A percentile compares a stretch with the other conserved stretches of the same genome.
phyloP scores from a whole-genome alignment of 2,888 invertebrate species.

The Spicauda simplicius region DNA sequence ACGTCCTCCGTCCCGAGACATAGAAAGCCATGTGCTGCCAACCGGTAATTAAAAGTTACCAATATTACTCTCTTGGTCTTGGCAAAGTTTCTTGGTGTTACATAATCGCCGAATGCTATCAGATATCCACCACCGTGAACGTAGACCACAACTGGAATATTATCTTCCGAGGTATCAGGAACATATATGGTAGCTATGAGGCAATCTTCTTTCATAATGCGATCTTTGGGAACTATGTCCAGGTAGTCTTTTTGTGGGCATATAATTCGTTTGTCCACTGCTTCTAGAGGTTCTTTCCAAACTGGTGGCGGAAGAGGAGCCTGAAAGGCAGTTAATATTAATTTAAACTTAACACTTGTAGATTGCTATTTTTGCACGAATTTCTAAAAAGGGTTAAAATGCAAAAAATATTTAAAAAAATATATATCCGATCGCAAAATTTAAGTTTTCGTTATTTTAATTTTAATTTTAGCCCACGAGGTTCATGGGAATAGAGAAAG shows the following conservation, averaged over 20 bases:
- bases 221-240: neutral
- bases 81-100: constrained; percentile 47
- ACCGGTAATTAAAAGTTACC: neutral
- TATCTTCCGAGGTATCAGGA: neutral
- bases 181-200: neutral
- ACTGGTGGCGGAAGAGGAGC: constrained; percentile 47
- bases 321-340: constrained; percentile 44
- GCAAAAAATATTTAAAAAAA: too few species aligned
- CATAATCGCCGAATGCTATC: constrained; percentile 46
- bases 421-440: too few species aligned
- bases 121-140: neutral
- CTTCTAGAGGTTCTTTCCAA: neutral
- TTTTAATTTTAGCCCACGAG: too few species aligned
- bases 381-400: too few species aligned
- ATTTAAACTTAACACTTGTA: too few species aligned
- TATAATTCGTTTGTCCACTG: neutral
- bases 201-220: neutral
- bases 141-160: neutral
- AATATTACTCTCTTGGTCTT: constrained; percentile 48
- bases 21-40: neutral
- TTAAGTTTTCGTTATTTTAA: too few species aligned
- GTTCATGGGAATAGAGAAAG: too few species aligned
- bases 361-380: too few species aligned
- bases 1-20: constrained; percentile 57
- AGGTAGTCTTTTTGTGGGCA: neutral